Evolutionary conservation across 2,113 vertebrate genomes (phyloP).

Genomic region (Furnarius figulus): DNA sequence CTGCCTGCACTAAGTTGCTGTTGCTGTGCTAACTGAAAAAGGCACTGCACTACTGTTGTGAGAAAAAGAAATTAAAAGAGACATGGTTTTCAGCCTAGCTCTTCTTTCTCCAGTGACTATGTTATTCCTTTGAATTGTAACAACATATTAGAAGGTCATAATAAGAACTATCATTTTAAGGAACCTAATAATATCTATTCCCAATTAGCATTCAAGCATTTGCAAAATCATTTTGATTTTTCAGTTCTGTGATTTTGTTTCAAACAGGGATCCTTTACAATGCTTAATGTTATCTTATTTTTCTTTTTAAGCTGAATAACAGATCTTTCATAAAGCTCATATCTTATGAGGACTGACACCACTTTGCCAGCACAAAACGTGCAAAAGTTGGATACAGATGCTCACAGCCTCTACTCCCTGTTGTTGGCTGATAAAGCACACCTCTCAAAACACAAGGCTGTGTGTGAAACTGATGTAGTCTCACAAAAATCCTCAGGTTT

Average conservation of each 20-base stretch:
- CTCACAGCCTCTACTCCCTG: not conserved
- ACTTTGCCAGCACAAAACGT: not conserved
- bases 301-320: not conserved
- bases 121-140: not conserved
- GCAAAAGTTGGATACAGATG: not conserved
- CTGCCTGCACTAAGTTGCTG: not conserved
- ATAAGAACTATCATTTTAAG: not conserved
- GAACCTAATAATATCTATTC: not conserved
- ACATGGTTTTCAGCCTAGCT: not conserved
- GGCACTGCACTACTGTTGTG: fast-evolving
- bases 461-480: not conserved
- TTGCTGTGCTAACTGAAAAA: not conserved
- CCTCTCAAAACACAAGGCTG: not conserved
- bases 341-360: not conserved
- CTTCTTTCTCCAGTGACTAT: not conserved
- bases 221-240: not conserved
- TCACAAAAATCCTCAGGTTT: not conserved
- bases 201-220: not conserved
- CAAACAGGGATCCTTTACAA: not conserved
- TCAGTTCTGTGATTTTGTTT: not conserved
- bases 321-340: not conserved
- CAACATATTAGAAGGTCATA: not conserved
- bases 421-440: not conserved
- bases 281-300: not conserved
- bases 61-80: not conserved